phyloP scores from a whole-genome alignment of 2,888 invertebrate genomes.

The Plusia festucae region DNA sequence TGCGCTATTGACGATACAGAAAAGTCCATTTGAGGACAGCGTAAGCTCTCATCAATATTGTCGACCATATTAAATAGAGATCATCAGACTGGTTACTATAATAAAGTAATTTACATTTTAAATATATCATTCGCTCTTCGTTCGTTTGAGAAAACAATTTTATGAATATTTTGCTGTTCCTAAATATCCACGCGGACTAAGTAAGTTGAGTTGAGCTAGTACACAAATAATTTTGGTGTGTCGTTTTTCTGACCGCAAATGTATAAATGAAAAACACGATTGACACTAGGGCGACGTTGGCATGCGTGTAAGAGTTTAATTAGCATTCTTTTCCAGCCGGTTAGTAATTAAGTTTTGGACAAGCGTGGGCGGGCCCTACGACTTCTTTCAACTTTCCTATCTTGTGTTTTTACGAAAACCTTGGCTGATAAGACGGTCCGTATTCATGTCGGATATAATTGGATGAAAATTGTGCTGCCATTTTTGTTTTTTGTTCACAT shows the following conservation, averaged over 20 bases:
- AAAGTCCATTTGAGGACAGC: no score
- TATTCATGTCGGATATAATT: slow-evolving; percentile 32
- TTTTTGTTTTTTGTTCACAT: slow-evolving; percentile 7
- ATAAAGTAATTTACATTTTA: no score
- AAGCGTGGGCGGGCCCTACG: slow-evolving; percentile 56
- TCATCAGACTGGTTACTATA: no score
- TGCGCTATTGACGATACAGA: no score
- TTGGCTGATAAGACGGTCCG: slow-evolving; percentile 21
- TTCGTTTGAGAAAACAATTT: no score
- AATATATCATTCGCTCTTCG: no score
- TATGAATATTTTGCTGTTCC: no score
- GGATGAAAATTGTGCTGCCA: slow-evolving; percentile 7
- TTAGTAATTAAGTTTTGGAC: slow-evolving; percentile 59
- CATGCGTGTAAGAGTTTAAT: slow-evolving; percentile 60
- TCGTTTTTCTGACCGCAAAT: slow-evolving; percentile 35
- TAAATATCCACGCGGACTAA: no score
- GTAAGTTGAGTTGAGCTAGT: neutral
- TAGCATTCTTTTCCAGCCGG: slow-evolving; percentile 62
- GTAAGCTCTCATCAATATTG: no score
- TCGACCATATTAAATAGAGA: no score
- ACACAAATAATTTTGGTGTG: neutral
- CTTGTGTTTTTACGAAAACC: slow-evolving; percentile 36
- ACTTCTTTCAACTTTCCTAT: slow-evolving; percentile 44
- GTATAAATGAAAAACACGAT: slow-evolving; percentile 61
- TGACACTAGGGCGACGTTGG: slow-evolving; percentile 63